Percentiles rank a stretch among this genome's conserved stretches.
Conservation (phyloP, 2,113 vertebrate species). For the Carlito syrichta region DNA sequence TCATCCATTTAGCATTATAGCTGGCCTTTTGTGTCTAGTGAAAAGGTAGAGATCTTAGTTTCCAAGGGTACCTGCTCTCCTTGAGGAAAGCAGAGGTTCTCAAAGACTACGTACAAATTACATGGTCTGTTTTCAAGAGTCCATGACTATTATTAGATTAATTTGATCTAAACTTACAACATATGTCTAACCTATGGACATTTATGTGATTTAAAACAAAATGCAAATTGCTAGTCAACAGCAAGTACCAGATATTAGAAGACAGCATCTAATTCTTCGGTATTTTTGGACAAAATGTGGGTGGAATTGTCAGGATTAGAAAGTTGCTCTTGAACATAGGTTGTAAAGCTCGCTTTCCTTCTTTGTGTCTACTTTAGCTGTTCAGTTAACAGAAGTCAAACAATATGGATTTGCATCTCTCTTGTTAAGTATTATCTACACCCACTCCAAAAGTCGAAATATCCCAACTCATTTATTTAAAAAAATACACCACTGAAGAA, state of each 20-base stretch:
- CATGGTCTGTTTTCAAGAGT: neutral
- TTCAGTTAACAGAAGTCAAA: neutral
- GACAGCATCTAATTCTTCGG: constrained; percentile 39
- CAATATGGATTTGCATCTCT: neutral
- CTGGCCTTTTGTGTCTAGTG: neutral
- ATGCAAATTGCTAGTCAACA: constrained; percentile 45
- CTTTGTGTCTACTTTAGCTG: neutral
- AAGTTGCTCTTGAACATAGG: neutral
- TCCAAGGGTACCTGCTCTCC: neutral
- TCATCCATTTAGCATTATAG: neutral
- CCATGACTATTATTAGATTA: neutral
- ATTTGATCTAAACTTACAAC: neutral
- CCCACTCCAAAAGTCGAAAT: neutral
- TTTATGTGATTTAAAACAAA: constrained; percentile 19
- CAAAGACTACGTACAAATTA: neutral
- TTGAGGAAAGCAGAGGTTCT: neutral
- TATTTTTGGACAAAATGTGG: neutral
- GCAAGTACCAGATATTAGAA: neutral
- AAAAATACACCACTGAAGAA: neutral
- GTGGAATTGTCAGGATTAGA: neutral
- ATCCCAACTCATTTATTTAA: neutral
- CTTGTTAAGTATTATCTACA: neutral
- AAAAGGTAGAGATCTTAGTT: neutral
- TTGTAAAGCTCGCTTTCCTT: neutral
- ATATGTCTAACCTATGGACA: neutral